These are phyloP conservation scores for Diaphora mendica DNA, from an alignment of 2,888 invertebrate genomes.

Conservation along the genomic window DNA sequence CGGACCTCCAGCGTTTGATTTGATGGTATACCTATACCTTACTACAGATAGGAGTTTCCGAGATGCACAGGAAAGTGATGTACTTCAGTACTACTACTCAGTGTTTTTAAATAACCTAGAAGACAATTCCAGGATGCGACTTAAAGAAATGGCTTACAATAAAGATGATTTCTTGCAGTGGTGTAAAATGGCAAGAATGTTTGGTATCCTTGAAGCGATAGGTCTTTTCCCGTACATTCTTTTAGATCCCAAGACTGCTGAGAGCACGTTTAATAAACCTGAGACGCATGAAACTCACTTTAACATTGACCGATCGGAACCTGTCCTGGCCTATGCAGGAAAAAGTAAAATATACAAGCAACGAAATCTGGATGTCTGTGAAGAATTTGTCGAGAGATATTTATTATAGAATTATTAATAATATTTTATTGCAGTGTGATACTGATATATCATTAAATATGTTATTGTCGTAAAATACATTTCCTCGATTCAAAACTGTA, in stretches of 20 bases:
- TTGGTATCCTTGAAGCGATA: constrained; percentile 52
- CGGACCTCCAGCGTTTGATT: constrained; percentile 74
- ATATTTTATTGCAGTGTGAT: background rate
- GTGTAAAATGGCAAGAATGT: constrained; percentile 59
- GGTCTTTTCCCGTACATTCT: constrained; percentile 54
- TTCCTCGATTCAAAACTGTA: background rate
- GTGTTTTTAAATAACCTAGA: constrained; percentile 59
- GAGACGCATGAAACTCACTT: constrained; percentile 50
- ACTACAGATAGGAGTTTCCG: constrained; percentile 68
- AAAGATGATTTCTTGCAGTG: constrained; percentile 50
- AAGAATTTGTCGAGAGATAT: constrained; percentile 68
- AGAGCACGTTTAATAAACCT: constrained; percentile 57
- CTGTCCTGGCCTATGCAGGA: constrained; percentile 55
- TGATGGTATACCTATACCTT: constrained; percentile 66
- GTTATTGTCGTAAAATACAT: background rate
- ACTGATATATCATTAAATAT: background rate
- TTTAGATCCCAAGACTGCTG: constrained; percentile 57
- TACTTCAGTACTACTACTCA: constrained; percentile 63
- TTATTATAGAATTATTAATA: constrained; percentile 21
- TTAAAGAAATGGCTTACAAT: constrained; percentile 57
- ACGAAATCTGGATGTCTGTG: constrained; percentile 59
- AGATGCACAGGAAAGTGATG: constrained; percentile 55
- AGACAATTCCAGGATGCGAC: constrained; percentile 51
- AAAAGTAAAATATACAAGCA: constrained; percentile 49
- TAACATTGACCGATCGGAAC: constrained; percentile 54